These are phyloP conservation scores for Acleris cristana DNA, from an alignment of 2,888 invertebrate genomes.

Conservation along the genomic window DNA sequence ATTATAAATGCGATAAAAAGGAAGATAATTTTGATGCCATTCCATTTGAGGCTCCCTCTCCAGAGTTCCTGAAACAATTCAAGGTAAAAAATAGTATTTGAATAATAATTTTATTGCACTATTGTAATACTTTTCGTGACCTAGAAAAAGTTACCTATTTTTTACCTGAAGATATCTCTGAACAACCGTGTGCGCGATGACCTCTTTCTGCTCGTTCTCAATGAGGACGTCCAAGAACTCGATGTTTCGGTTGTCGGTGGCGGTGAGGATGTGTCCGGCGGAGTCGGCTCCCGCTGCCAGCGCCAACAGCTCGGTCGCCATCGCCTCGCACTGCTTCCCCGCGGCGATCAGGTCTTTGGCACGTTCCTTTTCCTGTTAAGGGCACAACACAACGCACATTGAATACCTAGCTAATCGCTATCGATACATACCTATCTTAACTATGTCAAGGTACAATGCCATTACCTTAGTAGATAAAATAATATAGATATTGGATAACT, in stretches of 20 bases:
- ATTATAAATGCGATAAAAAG: constrained; percentile 96
- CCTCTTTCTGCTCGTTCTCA: constrained; percentile 99
- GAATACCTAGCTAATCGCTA: constrained; percentile 48
- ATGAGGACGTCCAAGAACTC: constrained; percentile 98
- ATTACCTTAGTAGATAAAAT: constrained; percentile 92
- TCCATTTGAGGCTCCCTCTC: constrained; percentile 98
- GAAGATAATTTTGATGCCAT: constrained; percentile 96
- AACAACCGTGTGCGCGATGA: constrained; percentile 98
- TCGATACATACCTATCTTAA: constrained; percentile 30
- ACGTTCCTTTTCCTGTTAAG: constrained; percentile 94
- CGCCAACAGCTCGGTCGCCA: constrained; percentile 98
- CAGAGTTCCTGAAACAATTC: constrained; percentile 92
- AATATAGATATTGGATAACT: constrained; percentile 96
- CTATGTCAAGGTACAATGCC: constrained; percentile 32
- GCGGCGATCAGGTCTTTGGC: constrained; percentile 98
- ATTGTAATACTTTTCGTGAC: constrained; percentile 37
- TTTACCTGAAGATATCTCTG: constrained; percentile 97
- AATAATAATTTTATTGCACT: constrained; percentile 22
- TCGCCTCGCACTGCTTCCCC: constrained; percentile 97
- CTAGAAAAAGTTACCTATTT: constrained; percentile 81
- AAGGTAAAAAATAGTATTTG: constrained; percentile 28
- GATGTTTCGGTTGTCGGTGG: constrained; percentile 96
- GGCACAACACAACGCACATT: constrained; percentile 43
- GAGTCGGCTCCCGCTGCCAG: constrained; percentile 97
- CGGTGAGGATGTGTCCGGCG: constrained; percentile 96